A percentile compares a stretch with the other conserved stretches of the same genome.
Evolutionary conservation across 2,888 invertebrate species (phyloP).

Genomic region (Mechanitis mazaeus): DNA sequence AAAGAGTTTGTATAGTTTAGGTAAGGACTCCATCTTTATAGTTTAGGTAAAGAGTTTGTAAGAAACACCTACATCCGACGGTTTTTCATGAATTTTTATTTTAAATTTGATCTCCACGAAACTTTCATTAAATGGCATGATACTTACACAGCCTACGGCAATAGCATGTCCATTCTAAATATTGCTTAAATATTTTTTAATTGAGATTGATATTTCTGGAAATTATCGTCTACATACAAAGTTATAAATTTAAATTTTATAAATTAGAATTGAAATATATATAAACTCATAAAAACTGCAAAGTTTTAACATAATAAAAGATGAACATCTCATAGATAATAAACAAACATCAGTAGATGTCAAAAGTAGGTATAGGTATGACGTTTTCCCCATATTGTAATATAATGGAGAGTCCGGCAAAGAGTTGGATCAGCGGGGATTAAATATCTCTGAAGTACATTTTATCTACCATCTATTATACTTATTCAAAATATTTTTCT

Average conservation of each 20-base stretch:
- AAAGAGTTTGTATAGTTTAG: not conserved
- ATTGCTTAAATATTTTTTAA: not conserved
- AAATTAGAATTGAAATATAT: too few species aligned
- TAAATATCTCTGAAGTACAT: slow-evolving; percentile 40
- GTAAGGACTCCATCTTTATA: too few species aligned
- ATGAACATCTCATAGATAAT: too few species aligned
- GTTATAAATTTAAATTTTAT: too few species aligned
- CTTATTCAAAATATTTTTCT: slow-evolving; percentile 63
- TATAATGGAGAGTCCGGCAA: slow-evolving; percentile 60
- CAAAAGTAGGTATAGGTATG: slow-evolving; percentile 25
- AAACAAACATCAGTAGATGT: too few species aligned
- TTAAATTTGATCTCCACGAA: too few species aligned
- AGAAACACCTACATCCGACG: slow-evolving; percentile 2
- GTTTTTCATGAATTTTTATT: not conserved
- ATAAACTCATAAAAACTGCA: too few species aligned
- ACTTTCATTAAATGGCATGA: too few species aligned
- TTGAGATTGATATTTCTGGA: too few species aligned
- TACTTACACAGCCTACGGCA: too few species aligned
- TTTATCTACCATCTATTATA: slow-evolving; percentile 64
- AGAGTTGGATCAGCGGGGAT: slow-evolving; percentile 56
- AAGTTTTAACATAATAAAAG: too few species aligned
- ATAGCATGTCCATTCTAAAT: not conserved
- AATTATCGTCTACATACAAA: too few species aligned
- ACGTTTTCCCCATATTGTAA: slow-evolving; percentile 40
- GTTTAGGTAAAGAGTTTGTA: not conserved